These are phyloP conservation scores for Eurosta solidaginis DNA, from an alignment of 1,140 invertebrate species.

Conservation along the genomic window DNA sequence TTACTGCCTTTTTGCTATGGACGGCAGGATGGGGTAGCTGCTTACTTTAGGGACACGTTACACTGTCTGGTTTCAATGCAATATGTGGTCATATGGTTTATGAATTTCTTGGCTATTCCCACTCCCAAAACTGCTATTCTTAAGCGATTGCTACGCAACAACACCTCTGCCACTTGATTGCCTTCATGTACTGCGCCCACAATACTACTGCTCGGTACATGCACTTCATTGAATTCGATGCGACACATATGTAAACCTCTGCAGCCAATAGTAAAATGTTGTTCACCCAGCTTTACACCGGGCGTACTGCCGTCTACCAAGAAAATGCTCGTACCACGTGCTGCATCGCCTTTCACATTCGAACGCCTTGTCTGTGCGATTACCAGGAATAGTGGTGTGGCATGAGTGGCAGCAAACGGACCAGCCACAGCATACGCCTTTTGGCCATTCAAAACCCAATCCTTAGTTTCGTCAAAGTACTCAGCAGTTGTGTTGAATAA, in stretches of 20 bases:
- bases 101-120: slow-evolving; percentile 44
- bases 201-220: slow-evolving; percentile 56
- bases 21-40: too few relatives aligned
- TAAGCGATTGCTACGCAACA: slow-evolving; percentile 42
- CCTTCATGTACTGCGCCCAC: slow-evolving; percentile 47
- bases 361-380: slow-evolving; percentile 55
- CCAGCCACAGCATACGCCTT: slow-evolving; percentile 63
- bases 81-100: slow-evolving; percentile 43
- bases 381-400: slow-evolving; percentile 61
- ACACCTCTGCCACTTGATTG: slow-evolving; percentile 40
- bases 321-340: slow-evolving; percentile 68
- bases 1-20: too few relatives aligned
- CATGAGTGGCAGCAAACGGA: slow-evolving; percentile 57
- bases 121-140: slow-evolving; percentile 42
- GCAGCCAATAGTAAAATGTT: slow-evolving; percentile 75
- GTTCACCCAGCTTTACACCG: slow-evolving; percentile 70
- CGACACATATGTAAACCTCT: slow-evolving; percentile 42
- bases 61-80: slow-evolving; percentile 69
- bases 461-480: slow-evolving; percentile 44
- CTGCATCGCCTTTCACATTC: slow-evolving; percentile 42
- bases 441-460: slow-evolving; percentile 61
- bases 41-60: slow-evolving; percentile 45
- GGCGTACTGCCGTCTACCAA: slow-evolving; percentile 74
- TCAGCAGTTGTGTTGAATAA: slow-evolving; percentile 54
- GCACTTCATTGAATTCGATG: slow-evolving; percentile 61